A percentile compares a stretch with the other conserved stretches of the same genome.
These are phyloP conservation scores for Parapristionchus giblindavisi DNA, from an alignment of 2,888 invertebrate genomes.

Conservation along the genomic window DNA sequence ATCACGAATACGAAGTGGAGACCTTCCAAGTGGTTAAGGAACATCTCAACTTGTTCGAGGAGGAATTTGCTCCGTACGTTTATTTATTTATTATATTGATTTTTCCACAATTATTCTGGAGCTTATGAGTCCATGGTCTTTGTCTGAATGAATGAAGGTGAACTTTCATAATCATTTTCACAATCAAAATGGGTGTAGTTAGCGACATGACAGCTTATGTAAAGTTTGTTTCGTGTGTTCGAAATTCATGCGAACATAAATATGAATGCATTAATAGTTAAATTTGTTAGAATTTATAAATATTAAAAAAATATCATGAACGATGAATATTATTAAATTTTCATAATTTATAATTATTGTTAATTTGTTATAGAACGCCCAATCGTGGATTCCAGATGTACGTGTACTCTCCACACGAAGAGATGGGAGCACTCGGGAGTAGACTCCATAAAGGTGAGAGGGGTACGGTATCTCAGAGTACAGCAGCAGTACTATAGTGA, in stretches of 20 bases:
- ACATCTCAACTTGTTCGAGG: constrained; percentile 16
- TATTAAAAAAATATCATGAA: no score
- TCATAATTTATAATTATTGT: no score
- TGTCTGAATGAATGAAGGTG: no score
- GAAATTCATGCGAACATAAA: no score
- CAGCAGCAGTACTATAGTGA: no score
- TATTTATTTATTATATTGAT: background rate
- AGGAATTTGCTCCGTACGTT: constrained; percentile 34
- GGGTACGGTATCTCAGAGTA: no score
- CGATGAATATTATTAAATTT: no score
- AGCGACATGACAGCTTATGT: no score
- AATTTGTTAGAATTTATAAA: background rate
- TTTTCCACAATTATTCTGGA: background rate
- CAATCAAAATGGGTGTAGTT: no score
- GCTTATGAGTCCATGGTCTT: background rate
- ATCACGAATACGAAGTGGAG: constrained; percentile 10
- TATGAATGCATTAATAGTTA: background rate
- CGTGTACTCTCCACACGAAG: constrained; percentile 5
- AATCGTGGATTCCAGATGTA: constrained; percentile 38
- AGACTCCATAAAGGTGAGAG: constrained; percentile 9
- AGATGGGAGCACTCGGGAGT: constrained; percentile 19
- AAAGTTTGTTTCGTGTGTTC: no score
- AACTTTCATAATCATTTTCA: background rate
- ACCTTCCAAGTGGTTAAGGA: no score
- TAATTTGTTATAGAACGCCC: no score